phyloP scores from a whole-genome alignment of 2,113 vertebrate species.

The Zeus faber region DNA sequence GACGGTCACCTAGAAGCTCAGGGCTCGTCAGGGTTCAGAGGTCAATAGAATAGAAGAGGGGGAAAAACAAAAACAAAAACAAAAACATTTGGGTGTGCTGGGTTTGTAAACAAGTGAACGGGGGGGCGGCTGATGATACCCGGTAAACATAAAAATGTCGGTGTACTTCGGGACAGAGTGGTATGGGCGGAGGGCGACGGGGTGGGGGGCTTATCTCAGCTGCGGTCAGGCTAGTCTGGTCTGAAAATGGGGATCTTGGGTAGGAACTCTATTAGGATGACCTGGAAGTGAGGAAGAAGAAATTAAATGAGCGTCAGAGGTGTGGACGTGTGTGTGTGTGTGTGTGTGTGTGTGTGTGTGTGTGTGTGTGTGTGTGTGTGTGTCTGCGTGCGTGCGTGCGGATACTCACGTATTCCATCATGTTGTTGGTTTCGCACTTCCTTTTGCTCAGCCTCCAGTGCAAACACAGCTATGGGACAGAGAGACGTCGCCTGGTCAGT shows the following conservation, averaged over 20 bases:
- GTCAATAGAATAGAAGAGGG: no score
- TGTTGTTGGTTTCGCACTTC: conserved; percentile 99
- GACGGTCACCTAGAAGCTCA: conserved; percentile 6
- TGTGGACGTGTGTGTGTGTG: not conserved
- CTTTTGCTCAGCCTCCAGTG: conserved; percentile 99
- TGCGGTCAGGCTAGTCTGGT: conserved; percentile 85
- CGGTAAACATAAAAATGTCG: conserved; percentile 60
- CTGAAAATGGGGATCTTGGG: conserved; percentile 99
- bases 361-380: not conserved
- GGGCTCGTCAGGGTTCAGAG: conserved; percentile 9
- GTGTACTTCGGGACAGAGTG: no score
- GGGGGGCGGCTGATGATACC: conserved; percentile 22
- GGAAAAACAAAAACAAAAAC: not conserved
- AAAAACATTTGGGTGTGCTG: conserved; percentile 8
- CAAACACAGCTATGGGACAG: conserved; percentile 87
- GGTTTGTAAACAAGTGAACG: conserved; percentile 59
- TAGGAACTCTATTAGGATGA: conserved; percentile 99
- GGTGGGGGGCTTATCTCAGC: no score
- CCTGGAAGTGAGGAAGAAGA: conserved; percentile 72
- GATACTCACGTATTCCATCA: conserved; percentile 99
- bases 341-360: no score
- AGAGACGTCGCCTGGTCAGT: no score
- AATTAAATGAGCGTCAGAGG: conserved; percentile 26
- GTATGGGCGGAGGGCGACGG: no score
- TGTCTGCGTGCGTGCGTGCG: no score